These are phyloP conservation scores for Phataginus tricuspis DNA, from an alignment of 2,797 vertebrate genomes.

Conservation along the genomic window DNA sequence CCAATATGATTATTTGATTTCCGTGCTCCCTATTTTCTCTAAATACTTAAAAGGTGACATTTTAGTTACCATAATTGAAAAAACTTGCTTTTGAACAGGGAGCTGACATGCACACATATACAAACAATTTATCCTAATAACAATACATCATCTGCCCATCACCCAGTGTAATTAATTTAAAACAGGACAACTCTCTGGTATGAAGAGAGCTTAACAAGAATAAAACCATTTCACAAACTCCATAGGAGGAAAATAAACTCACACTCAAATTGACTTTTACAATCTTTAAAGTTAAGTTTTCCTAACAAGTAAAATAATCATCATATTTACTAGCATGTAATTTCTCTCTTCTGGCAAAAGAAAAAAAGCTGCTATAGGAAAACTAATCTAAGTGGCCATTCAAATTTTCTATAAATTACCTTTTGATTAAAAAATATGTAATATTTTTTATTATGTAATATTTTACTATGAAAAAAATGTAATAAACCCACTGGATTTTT, in stretches of 20 bases:
- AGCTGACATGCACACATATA: neutral
- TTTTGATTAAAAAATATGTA: neutral
- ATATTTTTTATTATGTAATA: too few relatives aligned
- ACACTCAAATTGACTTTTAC: neutral
- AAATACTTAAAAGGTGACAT: conserved; percentile 40
- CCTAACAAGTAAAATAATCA: conserved; percentile 33
- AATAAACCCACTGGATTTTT: neutral
- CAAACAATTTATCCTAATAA: neutral
- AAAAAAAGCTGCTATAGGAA: neutral
- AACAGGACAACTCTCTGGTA: conserved; percentile 9
- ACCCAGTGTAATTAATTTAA: conserved; percentile 53
- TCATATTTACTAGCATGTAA: neutral
- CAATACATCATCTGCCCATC: neutral
- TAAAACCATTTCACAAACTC: conserved; percentile 44
- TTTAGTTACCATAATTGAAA: neutral
- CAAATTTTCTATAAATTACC: conserved; percentile 42
- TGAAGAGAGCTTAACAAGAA: conserved; percentile 50
- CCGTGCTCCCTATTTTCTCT: conserved; percentile 30
- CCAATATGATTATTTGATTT: conserved; percentile 50
- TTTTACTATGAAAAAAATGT: conserved; percentile 35
- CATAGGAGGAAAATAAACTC: neutral
- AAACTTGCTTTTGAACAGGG: conserved; percentile 24
- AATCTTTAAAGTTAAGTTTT: conserved; percentile 48
- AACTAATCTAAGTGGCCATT: neutral
- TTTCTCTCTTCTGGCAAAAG: neutral